Evolutionary conservation across 2,113 vertebrate genomes (phyloP).

Genomic region (Morone chrysops): DNA sequence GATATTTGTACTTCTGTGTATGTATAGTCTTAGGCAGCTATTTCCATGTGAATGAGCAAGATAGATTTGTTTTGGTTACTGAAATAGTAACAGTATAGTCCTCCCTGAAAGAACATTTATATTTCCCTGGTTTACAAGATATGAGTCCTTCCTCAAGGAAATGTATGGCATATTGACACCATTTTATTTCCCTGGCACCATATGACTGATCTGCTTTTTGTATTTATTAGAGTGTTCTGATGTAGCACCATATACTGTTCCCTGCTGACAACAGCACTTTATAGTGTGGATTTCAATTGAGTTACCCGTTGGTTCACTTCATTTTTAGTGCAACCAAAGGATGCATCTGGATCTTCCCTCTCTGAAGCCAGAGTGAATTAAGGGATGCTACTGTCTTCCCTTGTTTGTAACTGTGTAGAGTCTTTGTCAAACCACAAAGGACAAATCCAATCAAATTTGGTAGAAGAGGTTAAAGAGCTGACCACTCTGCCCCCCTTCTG

Average conservation of each 20-base stretch:
- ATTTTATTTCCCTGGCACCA: conserved; percentile 67
- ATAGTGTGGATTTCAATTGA: conserved; percentile 73
- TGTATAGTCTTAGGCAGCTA: background rate
- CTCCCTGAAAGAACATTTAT: conserved; percentile 45
- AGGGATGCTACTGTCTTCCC: conserved; percentile 58
- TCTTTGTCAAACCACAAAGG: conserved; percentile 77
- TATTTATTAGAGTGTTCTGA: conserved; percentile 69
- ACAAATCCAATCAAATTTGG: conserved; percentile 83
- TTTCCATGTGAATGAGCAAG: conserved; percentile 28
- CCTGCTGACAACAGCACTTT: conserved; percentile 73
- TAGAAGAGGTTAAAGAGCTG: conserved; percentile 76
- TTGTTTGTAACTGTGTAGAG: conserved; percentile 72
- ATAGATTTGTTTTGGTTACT: conserved; percentile 42
- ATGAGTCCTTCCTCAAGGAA: conserved; percentile 53
- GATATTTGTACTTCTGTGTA: background rate
- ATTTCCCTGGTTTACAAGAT: conserved; percentile 46
- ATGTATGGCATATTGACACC: conserved; percentile 62
- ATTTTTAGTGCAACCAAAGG: conserved; percentile 57
- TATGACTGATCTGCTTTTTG: conserved; percentile 73
- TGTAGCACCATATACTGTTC: conserved; percentile 51
- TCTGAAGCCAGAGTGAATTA: conserved; percentile 70
- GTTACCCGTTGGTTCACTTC: conserved; percentile 64
- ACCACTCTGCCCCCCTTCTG: conserved; percentile 67
- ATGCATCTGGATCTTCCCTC: conserved; percentile 48
- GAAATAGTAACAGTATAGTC: conserved; percentile 30